phyloP scores from a whole-genome alignment of 2,113 vertebrate genomes.

The Thamnaconus septentrionalis region DNA sequence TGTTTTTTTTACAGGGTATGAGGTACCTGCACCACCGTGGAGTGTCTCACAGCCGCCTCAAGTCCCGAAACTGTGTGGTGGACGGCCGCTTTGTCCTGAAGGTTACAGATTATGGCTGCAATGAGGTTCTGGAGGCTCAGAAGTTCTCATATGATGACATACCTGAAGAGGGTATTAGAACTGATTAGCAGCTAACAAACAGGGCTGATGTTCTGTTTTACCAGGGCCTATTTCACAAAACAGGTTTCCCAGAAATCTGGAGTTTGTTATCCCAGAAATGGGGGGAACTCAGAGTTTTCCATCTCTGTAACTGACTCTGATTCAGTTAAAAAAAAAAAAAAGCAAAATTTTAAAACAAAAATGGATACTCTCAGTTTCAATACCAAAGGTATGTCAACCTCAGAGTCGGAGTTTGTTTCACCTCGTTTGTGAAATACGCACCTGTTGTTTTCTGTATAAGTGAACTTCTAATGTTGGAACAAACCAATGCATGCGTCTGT shows the following conservation, averaged over 20 bases:
- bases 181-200: not conserved
- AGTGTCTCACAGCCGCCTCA: slow-evolving; percentile 71
- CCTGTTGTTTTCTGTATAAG: too few species aligned
- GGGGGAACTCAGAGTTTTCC: too few species aligned
- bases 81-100: slow-evolving; percentile 80
- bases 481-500: not conserved
- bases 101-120: slow-evolving; percentile 77
- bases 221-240: not conserved
- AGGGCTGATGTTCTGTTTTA: not conserved
- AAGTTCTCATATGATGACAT: slow-evolving; percentile 60
- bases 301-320: too few species aligned
- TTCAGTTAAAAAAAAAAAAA: too few species aligned
- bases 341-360: too few species aligned
- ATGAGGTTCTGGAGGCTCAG: slow-evolving; percentile 72
- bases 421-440: too few species aligned
- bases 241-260: too few species aligned
- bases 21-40: slow-evolving; percentile 77
- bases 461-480: not conserved
- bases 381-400: too few species aligned
- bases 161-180: slow-evolving; percentile 62
- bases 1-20: slow-evolving; percentile 68
- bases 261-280: too few species aligned
- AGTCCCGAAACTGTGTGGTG: slow-evolving; percentile 81
- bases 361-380: too few species aligned
- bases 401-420: too few species aligned